Base-by-base conservation (phyloP, 2,113 vertebrate genomes). In the Bucco capensis region DNA sequence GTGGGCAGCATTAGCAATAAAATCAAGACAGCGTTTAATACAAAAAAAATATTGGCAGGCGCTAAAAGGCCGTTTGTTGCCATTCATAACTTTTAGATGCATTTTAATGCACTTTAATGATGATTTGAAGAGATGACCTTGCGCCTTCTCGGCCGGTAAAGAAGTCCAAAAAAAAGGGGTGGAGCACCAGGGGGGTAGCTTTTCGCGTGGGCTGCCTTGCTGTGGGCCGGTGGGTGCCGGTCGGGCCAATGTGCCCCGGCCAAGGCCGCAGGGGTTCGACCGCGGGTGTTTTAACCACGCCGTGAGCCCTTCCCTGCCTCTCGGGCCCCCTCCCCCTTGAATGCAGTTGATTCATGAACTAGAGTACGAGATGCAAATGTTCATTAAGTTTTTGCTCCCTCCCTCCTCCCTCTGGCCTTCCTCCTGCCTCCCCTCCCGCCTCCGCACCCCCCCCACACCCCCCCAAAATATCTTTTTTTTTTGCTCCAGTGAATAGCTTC, bases 1-100 rank as follows among this genome's bases (percentile, higher is more conserved):
- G 24, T 86, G 88, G 80, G 64, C 86, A 89, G 35, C 44, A 21
- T 73, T 67, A 67, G 69, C 82, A 83, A 62, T 88, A 86, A 96
- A 93, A 95, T 51, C 62, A 92, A 89, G 86, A 94, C 90, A 95
- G 92, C 30, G 4, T 91, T 93, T 89, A 92, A 88, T 83, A 49
- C 5, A 10, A 83, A 83, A 83, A 92, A 88, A 83, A 73, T 61
- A 91, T 56, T 90, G 92, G 70, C 92, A 94, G 80, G 47, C 57
- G 3, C 83, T 93, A 90, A 92, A 95, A 96, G 90, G 73, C 69
- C 51, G 33, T 74, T 93, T 86, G 79, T 91, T 65, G 83, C 88
- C 88, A 86, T 94, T 94, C 88, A 77, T 88, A 92, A 88, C 67
- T 71, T 90, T 44, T 77, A 89, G 88, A 91, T 88, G 56, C 27